Conservation (phyloP, 1,140 invertebrate genomes). For the Leptinotarsa texana region DNA sequence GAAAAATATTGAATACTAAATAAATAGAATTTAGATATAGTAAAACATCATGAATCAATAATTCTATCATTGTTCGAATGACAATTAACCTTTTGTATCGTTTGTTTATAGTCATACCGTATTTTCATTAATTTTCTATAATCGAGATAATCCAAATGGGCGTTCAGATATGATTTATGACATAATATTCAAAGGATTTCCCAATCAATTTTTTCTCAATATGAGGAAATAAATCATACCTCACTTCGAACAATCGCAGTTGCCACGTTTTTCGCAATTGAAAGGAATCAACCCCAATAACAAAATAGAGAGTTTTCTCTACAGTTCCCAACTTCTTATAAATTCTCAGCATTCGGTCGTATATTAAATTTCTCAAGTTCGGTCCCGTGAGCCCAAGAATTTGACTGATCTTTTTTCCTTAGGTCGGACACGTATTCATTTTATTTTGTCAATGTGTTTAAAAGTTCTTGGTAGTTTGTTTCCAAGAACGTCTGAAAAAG, state of each 20-base stretch:
- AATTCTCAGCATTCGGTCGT: not conserved
- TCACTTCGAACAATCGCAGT: not conserved
- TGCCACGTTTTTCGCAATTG: not conserved
- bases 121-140: too few species aligned
- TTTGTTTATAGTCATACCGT: too few species aligned
- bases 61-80: too few species aligned
- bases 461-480: not conserved
- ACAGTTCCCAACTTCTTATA: not conserved
- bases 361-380: not conserved
- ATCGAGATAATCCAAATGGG: not conserved
- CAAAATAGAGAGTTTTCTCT: not conserved
- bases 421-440: not conserved
- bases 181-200: not conserved
- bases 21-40: too few species aligned
- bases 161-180: not conserved
- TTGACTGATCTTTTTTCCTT: slow-evolving; percentile 1
- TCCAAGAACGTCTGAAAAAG: too few species aligned
- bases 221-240: not conserved
- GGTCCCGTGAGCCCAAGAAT: not conserved
- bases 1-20: too few species aligned
- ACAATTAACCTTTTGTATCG: too few species aligned
- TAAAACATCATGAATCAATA: too few species aligned
- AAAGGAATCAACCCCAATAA: not conserved
- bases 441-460: slow-evolving; percentile 3
- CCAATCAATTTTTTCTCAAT: not conserved